Evolutionary conservation across 1,140 invertebrate genomes (phyloP), one percentile per base, ranked within the genome.

Genomic region (Ceratitis capitata): DNA sequence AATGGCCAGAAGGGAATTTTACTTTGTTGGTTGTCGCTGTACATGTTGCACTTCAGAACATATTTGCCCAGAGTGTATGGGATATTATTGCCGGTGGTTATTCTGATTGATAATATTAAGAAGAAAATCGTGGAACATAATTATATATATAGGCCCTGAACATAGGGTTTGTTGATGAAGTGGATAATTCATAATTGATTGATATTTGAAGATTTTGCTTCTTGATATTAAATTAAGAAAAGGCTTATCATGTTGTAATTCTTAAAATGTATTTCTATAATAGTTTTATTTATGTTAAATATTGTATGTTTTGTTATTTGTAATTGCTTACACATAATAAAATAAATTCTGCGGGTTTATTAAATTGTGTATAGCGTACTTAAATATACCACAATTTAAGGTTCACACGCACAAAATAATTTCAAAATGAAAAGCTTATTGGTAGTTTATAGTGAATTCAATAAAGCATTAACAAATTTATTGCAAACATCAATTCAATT

Each of bases 311-410:
- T 23, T 78, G 69, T 78, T 78, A 42, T 45, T 78, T 35, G 69
- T 78, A 45, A 78, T 78, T 78, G 42, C 69, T 78, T 78, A 78
- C 42, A 47, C n/a, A 78, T 47, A 78, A 39, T 78, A 78, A 78
- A 42, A 78, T 78, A 23, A 23, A 45, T 45, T 78, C 14, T 26
- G 69, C 23, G 42, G n/a, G n/a, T 78, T 69, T 78, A 78, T 78
- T 78, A n/a, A 19, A 78, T 78, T n/a, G 23, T 42, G 19, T 45
- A 7, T 12, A 12, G 69, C 35, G 26, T 45, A 45, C 42, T 78
- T 45, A 78, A 45, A 47, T 45, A 45, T 45, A 78, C 39, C 19
- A 78, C 7, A 78, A 45, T 78, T 10, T 78, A 42, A 26, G 16
- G 23, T 45, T 45, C 4, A 78, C 69, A 78, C 42, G n/a, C 69